These are phyloP conservation scores for Panurus biarmicus DNA, from an alignment of 2,113 vertebrate genomes.

Conservation along the genomic window DNA sequence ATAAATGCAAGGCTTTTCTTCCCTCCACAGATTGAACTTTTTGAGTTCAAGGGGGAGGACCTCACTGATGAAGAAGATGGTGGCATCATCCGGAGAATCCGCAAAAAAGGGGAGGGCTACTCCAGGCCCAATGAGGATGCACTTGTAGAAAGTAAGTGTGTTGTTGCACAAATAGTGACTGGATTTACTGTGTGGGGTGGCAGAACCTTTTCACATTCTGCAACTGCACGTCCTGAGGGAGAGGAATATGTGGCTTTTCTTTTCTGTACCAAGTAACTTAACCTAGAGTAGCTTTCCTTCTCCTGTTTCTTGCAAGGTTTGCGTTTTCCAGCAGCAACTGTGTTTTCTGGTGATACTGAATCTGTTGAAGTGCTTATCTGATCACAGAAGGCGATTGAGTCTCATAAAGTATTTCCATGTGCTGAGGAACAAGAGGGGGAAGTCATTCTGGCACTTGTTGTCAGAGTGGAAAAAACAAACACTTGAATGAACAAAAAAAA, in stretches of 20 bases:
- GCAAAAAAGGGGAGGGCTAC: slow-evolving; percentile 87
- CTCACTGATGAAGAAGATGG: slow-evolving; percentile 89
- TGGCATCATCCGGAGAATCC: slow-evolving; percentile 87
- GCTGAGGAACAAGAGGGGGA: background rate
- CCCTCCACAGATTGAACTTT: slow-evolving; percentile 84
- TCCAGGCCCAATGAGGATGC: slow-evolving; percentile 92
- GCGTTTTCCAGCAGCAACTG: background rate
- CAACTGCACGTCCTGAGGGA: background rate
- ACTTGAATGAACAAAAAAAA: background rate
- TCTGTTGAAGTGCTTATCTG: background rate
- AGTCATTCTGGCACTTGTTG: background rate
- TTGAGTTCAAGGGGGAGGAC: slow-evolving; percentile 92
- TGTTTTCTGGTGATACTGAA: background rate
- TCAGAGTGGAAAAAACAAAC: background rate
- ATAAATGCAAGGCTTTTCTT: background rate
- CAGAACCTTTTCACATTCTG: background rate
- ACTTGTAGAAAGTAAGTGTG: slow-evolving; percentile 83
- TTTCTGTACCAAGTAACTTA: background rate
- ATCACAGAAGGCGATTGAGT: background rate
- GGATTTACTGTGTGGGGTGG: background rate
- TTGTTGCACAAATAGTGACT: background rate
- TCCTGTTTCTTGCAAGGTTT: background rate
- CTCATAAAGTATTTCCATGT: background rate
- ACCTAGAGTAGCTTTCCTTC: background rate
- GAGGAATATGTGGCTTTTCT: background rate